Conservation (phyloP, 2,888 invertebrate species). For the Drosophila neotestacea region DNA sequence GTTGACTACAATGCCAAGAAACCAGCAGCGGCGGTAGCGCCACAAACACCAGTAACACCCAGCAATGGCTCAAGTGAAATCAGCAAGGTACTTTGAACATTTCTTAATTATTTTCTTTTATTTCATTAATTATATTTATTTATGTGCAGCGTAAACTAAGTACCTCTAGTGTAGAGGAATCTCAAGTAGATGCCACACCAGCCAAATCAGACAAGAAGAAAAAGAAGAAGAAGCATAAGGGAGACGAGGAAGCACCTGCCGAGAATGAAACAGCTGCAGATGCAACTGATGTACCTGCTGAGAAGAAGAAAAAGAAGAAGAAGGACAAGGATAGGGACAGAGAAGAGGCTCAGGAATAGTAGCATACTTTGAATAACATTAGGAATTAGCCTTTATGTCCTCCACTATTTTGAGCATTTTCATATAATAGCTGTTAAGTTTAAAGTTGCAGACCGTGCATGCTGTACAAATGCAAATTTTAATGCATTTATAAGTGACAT, state of each 20-base stretch:
- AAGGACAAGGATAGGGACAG: constrained; percentile 88
- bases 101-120: constrained; percentile 17
- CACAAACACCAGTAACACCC: constrained; percentile 42
- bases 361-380: constrained; percentile 28
- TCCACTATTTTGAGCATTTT: constrained; percentile 57
- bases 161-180: constrained; percentile 19
- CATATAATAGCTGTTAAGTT: constrained; percentile 59
- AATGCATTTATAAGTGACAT: constrained; percentile 74
- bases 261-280: constrained; percentile 64
- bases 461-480: constrained; percentile 62
- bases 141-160: constrained; percentile 82
- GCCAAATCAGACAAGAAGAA: constrained; percentile 86
- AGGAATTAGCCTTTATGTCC: constrained; percentile 51
- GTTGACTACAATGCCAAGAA: constrained; percentile 87
- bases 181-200: constrained; percentile 84
- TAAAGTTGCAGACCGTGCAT: constrained; percentile 27
- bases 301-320: constrained; percentile 92
- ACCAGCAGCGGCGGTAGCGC: constrained; percentile 63
- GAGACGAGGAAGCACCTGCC: constrained; percentile 82
- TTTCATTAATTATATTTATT: not conserved
- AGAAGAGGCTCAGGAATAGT: constrained; percentile 84
- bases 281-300: constrained; percentile 77
- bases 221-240: constrained; percentile 89
- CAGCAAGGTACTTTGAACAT: constrained; percentile 76
- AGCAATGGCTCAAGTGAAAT: constrained; percentile 79